A percentile compares a stretch with the other conserved stretches of the same genome.
Evolutionary conservation across 2,888 invertebrate species (phyloP).

Genomic region (Rhagium mordax): DNA sequence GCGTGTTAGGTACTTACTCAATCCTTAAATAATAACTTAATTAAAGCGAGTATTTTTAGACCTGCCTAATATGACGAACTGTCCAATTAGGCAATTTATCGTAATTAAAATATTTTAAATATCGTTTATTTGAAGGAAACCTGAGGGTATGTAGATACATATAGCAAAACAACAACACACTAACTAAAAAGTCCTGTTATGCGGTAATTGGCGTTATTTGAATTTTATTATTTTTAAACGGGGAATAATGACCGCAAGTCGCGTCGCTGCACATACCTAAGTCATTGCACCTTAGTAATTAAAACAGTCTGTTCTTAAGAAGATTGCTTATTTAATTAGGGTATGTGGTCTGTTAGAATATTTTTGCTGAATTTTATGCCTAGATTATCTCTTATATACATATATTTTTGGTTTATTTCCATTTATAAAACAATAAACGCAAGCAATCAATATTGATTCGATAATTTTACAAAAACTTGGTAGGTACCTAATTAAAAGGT

Average conservation of each 20-base stretch:
- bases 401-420: too few species aligned
- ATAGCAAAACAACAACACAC: background rate
- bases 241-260: background rate
- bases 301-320: background rate
- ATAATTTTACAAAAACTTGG: too few species aligned
- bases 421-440: too few species aligned
- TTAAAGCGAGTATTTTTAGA: background rate
- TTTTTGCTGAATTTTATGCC: too few species aligned
- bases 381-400: too few species aligned
- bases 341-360: too few species aligned
- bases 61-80: background rate
- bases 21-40: background rate
- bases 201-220: background rate
- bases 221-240: background rate
- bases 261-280: background rate
- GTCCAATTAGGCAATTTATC: background rate
- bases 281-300: background rate
- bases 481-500: too few species aligned
- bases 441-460: too few species aligned
- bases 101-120: background rate
- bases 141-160: background rate
- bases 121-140: background rate
- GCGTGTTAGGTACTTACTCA: constrained; percentile 36
- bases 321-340: background rate
- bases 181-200: background rate